These are phyloP conservation scores for Pelvicachromis taeniatus DNA, from an alignment of 2,113 vertebrate species.

Conservation along the genomic window DNA sequence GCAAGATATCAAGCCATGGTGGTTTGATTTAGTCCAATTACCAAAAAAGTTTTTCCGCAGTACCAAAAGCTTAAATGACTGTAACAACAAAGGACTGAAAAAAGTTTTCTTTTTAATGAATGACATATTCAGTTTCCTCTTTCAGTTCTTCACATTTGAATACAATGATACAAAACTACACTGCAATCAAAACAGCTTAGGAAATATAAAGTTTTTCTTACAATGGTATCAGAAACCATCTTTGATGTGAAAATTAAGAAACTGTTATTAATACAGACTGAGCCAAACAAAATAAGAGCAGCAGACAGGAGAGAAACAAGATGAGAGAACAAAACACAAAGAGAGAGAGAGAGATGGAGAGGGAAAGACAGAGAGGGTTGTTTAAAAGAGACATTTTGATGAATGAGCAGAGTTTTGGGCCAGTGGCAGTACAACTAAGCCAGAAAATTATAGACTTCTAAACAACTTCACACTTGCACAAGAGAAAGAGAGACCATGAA, in stretches of 20 bases:
- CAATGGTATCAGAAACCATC: slow-evolving; percentile 18
- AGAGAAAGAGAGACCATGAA: neutral
- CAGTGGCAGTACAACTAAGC: slow-evolving; percentile 36
- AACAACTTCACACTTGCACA: slow-evolving; percentile 34
- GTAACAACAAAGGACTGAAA: neutral
- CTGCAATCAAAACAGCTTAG: slow-evolving; percentile 11
- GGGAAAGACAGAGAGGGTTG: slow-evolving; percentile 13
- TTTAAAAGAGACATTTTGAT: slow-evolving; percentile 53
- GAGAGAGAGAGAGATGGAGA: neutral
- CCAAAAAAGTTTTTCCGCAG: neutral
- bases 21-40: neutral
- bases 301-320: neutral
- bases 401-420: slow-evolving; percentile 52
- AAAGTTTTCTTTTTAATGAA: neutral
- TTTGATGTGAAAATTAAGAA: slow-evolving; percentile 48
- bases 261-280: neutral
- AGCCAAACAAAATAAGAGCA: neutral
- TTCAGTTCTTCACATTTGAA: slow-evolving; percentile 1
- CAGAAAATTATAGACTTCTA: slow-evolving; percentile 50
- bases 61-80: neutral
- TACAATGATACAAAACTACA: slow-evolving; percentile 7
- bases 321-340: neutral
- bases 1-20: neutral
- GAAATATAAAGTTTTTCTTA: slow-evolving; percentile 32
- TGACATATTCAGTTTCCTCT: slow-evolving; percentile 9